A percentile compares a stretch with the other conserved stretches of the same genome.
phyloP scores from a whole-genome alignment of 2,113 vertebrate species.

The Ancistrus triradiatus region DNA sequence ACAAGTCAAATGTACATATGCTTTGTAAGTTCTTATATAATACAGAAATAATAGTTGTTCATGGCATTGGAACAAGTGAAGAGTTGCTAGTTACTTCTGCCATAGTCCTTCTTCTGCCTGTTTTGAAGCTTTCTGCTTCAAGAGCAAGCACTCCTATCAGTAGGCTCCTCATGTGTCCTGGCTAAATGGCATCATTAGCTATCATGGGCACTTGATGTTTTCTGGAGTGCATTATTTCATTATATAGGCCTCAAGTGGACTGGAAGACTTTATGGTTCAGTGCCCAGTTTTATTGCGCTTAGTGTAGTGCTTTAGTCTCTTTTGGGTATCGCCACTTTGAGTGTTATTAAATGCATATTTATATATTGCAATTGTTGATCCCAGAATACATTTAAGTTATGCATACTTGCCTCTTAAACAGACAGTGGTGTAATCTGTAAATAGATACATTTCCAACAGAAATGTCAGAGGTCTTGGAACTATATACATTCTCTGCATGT shows the following conservation, averaged over 20 bases:
- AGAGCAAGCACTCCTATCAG: slow-evolving; percentile 33
- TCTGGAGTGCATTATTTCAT: slow-evolving; percentile 52
- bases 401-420: not conserved
- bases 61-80: no score
- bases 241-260: slow-evolving; percentile 41
- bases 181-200: slow-evolving; percentile 45
- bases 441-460: no score
- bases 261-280: slow-evolving; percentile 38
- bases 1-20: not conserved
- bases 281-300: slow-evolving; percentile 36
- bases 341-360: slow-evolving; percentile 9
- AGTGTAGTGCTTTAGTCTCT: slow-evolving; percentile 24
- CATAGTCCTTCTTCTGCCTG: not conserved
- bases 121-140: slow-evolving; percentile 25
- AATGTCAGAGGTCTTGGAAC: not conserved
- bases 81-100: not conserved
- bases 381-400: not conserved
- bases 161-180: slow-evolving; percentile 38
- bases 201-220: slow-evolving; percentile 48
- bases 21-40: no score
- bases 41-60: no score
- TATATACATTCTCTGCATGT: not conserved
- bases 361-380: slow-evolving; percentile 4
- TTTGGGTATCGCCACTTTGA: slow-evolving; percentile 24
- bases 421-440: not conserved